Base-by-base conservation (phyloP, 1,140 invertebrate species). In the Homalodisca vitripennis region DNA sequence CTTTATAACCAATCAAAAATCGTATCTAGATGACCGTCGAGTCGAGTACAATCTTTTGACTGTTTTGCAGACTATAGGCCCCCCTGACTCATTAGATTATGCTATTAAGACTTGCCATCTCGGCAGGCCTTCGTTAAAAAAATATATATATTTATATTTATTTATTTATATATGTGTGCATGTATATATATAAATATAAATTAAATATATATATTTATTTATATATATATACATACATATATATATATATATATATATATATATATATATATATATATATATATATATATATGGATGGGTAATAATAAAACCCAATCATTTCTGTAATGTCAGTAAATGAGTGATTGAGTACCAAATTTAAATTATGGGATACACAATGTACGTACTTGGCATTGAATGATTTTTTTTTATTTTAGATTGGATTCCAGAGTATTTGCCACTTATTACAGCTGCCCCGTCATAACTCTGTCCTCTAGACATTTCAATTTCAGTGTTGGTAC, bases 401-500 rank as follows among this genome's bases (percentile, higher is more conserved):
- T 68, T 73, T 73, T 60, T 74, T 72, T 71, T 71, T 62, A 78
- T 75, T 66, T 67, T 69, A 63, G 66, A 69, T 68, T 75, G 64
- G n/a, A 77, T 62, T 51, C 73, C 74, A 63, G 63, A 68, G 71
- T 78, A 78, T 41, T 66, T 41, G 47, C 77, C 74, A 68, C 72
- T 77, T 74, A 78, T 78, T 13, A 73, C 71, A 66, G 71, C 71
- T 55, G 75, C 75, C 53, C 74, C 74, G 73, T 77, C 74, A 63
- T 77, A 78, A 47, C 74, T 75, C 73, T 78, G 75, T 34, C 72
- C 77, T 55, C 74, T 64, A 69, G 73, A 74, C 71, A 77, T 76
- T 57, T 69, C 31, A 27, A 70, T 34, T 12, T 55, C 14, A 27
- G 60, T 34, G 27, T 57, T 48, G 30, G 20, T 20, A 12, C 32